Evolutionary conservation across 2,888 invertebrate species (phyloP), one percentile per base, ranked within the genome.

Genomic region (Deilephila elpenor): DNA sequence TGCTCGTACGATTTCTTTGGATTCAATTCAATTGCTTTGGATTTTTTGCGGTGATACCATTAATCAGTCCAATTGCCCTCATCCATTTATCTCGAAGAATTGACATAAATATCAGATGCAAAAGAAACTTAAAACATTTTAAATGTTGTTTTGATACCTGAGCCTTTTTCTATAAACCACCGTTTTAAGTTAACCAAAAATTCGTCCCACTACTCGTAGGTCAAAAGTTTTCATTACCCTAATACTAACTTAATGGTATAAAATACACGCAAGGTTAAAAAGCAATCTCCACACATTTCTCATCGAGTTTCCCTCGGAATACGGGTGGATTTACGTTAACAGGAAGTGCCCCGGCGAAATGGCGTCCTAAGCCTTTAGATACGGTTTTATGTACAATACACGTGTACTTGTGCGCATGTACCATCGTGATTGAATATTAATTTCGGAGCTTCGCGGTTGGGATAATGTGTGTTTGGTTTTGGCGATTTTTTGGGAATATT

Each of bases 251-350:
- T 29, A 32, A 53, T 20, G 20, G n/a, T 34, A 56, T 53, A 56
- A 64, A 67, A 25, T 64, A 67, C 53, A 25, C 53, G 56, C 32
- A 71, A 56, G 20, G 56, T 61, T 71, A n/a, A 71, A 73, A 73
- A 70, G 37, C 62, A 70, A 70, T 70, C 60, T 51, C 34, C 59
- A 32, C 34, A 73, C 51, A 25, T 73, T 59, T 67, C 59, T 70
- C 34, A 67, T 73, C 70, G 32, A 71, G 61, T 75, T 70, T 61
- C 75, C 81, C 79, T 77, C 76, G 78, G 84, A 87, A 88, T 87
- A 84, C 86, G 90, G 91, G 91, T 88, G 90, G 92, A 91, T 92
- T 93, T 92, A 91, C 89, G 92, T 89, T 88, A 91, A 89, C 89
- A 89, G 92, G 91, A 93, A 92, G 91, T 90, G 87, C 86, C 89